Base-by-base conservation (phyloP, 1,140 invertebrate species). In the Agrilus planipennis region DNA sequence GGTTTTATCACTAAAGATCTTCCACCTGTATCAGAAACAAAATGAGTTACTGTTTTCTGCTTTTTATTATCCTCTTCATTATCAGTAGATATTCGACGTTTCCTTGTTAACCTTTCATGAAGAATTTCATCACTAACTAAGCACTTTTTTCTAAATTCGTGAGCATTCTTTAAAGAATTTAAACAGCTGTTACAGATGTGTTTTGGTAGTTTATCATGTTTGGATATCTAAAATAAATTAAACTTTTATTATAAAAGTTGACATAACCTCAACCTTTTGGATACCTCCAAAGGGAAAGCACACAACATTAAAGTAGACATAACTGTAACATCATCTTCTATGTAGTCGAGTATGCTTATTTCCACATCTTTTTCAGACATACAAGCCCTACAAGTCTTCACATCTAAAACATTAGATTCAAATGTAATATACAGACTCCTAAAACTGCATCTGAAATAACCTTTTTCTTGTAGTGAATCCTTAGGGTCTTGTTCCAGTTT, bases 191-290 rank as follows among this genome's bases (percentile, higher is more conserved):
- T 28, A 31, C 55, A 58, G 5, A 58, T 49, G 6, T 43, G 23
- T 41, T 53, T 54, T n/a, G 55, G 51, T 4, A 55, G 41, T 19
- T 42, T 35, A 35, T 58, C 53, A 14, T 38, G 32, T 32, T 46
- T 38, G 7, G 38, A 44, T 14, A 58, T 41, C 50, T 55, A 37
- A 9, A 40, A 50, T 27, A 35, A 23, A 29, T 1, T n/a, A n/a
- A n/a, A n/a, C n/a, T n/a, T n/a, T n/a, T n/a, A n/a, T n/a, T n/a
- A n/a, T n/a, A n/a, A n/a, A n/a, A n/a, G n/a, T n/a, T n/a, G n/a
- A 30, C 2, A 31, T 30, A 14, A 10, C 6, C 15, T 14, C 7
- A 7, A 32, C 29, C 7, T 34, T 34, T 4, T 10, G 15, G 5
- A 17, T 34, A 45, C 43, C 3, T 23, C 15, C 23, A 45, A 16